Base-by-base conservation (phyloP, 2,888 invertebrate genomes). In the Piscicola geometra region DNA sequence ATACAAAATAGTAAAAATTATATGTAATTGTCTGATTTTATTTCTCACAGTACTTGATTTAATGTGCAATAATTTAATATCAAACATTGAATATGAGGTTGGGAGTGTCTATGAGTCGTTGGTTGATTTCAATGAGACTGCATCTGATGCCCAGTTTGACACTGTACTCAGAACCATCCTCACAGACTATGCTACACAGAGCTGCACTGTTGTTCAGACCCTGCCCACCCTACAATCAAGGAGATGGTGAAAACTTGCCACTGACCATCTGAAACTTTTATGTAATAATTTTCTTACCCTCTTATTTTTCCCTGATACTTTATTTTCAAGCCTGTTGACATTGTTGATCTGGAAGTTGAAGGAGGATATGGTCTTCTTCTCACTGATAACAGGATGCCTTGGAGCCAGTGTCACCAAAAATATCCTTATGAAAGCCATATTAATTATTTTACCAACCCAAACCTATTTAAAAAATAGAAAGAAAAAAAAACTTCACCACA, bases 61-160 rank as follows among this genome's bases (percentile, higher is more conserved):
- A n/a, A n/a, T n/a, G n/a, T n/a, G n/a, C n/a, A n/a, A n/a, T n/a
- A n/a, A n/a, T n/a, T n/a, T n/a, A 47, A 47, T 9, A 15, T 47
- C 50, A 47, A 47, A 56, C 60, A 25, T 56, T 21, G n/a, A 56
- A 56, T 18, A 56, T 56, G n/a, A 56, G 60, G 25, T 56, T 56
- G 25, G 60, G 60, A 25, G 9, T 25, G 9, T 56, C 60, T 3
- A 56, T 56, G 25, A 56, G 60, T 56, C 60, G 21, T 21, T 56
- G 60, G 25, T 56, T 56, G 60, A 56, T 56, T 56, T 56, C n/a
- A 25, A 56, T 56, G 60, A 56, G 60, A 56, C 60, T 56, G 60
- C 60, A 56, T 21, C n/a, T 56, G 5, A 56, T 25, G 25, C 60
- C 60, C 60, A 56, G n/a, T 21, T 56, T 56, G 3, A 56, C 25